Conservation (phyloP, 2,888 invertebrate species). For the Cosmia pyralina region DNA sequence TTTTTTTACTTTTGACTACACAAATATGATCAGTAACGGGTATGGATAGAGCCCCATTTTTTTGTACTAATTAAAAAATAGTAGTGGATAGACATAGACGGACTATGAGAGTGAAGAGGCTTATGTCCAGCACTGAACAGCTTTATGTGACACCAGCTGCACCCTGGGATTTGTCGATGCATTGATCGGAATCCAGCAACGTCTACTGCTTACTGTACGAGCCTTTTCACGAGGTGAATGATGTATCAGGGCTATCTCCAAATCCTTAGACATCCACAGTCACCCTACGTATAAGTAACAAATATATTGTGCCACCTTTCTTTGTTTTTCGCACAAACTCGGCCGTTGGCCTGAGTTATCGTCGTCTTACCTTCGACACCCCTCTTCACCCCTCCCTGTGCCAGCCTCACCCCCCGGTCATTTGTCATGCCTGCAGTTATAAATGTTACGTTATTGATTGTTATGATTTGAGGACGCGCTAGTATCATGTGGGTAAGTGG, state of each 20-base stretch:
- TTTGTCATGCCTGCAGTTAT: constrained; percentile 78
- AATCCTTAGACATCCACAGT: constrained; percentile 6
- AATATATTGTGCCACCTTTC: constrained; percentile 74
- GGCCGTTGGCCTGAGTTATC: constrained; percentile 77
- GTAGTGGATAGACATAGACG: too few relatives aligned
- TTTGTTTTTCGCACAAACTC: constrained; percentile 77
- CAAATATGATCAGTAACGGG: too few relatives aligned
- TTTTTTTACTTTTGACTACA: too few relatives aligned
- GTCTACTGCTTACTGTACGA: not conserved
- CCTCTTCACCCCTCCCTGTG: constrained; percentile 20
- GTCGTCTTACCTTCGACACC: constrained; percentile 69
- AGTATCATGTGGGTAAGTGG: constrained; percentile 32
- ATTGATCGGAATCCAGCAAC: not conserved
- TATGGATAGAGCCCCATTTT: too few relatives aligned
- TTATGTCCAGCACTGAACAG: not conserved
- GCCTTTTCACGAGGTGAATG: not conserved
- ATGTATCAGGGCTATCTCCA: not conserved
- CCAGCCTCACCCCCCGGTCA: constrained; percentile 61
- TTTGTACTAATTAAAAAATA: too few relatives aligned
- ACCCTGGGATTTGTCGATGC: too few relatives aligned
- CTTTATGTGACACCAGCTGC: not conserved
- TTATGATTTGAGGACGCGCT: constrained; percentile 65
- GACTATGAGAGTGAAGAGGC: too few relatives aligned
- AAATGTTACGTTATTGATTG: constrained; percentile 75
- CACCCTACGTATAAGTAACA: constrained; percentile 72